phyloP scores from a whole-genome alignment of 2,113 vertebrate genomes.

The Polypterus bichir region DNA sequence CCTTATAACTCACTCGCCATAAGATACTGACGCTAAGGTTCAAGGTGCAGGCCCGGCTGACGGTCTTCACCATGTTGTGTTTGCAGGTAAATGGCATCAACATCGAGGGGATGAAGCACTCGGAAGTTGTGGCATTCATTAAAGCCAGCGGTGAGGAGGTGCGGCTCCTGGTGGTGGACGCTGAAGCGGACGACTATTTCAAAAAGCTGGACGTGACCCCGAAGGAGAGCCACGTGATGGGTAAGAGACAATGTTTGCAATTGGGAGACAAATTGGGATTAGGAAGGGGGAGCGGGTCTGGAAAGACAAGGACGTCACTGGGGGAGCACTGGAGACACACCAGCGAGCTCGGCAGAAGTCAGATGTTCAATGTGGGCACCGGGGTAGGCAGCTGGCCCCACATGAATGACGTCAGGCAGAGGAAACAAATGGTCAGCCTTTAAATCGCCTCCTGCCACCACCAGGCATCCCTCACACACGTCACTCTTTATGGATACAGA shows the following conservation, averaged over 20 bases:
- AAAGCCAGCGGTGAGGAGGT: conserved; percentile 54
- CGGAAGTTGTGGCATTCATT: conserved; percentile 77
- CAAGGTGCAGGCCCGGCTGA: too few species aligned
- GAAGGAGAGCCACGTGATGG: conserved; percentile 56
- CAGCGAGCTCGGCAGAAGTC: too few species aligned
- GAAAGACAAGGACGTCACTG: background rate
- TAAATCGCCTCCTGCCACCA: too few species aligned
- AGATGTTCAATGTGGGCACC: too few species aligned
- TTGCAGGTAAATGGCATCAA: conserved; percentile 74
- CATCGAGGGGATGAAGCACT: conserved; percentile 66
- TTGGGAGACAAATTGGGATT: background rate
- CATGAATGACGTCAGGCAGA: too few species aligned
- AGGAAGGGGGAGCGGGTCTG: background rate
- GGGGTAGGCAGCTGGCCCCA: too few species aligned
- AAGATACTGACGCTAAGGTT: too few species aligned
- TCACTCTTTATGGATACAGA: too few species aligned
- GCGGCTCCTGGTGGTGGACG: conserved; percentile 74
- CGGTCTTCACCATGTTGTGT: background rate
- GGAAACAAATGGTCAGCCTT: too few species aligned
- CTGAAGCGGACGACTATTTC: conserved; percentile 69
- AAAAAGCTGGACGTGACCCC: conserved; percentile 65
- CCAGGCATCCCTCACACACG: too few species aligned
- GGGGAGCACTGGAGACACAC: background rate
- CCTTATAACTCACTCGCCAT: too few species aligned
- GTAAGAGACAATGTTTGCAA: conserved; percentile 29